Base-by-base conservation (phyloP, 2,113 vertebrate genomes). In the Platysteira castanea region DNA sequence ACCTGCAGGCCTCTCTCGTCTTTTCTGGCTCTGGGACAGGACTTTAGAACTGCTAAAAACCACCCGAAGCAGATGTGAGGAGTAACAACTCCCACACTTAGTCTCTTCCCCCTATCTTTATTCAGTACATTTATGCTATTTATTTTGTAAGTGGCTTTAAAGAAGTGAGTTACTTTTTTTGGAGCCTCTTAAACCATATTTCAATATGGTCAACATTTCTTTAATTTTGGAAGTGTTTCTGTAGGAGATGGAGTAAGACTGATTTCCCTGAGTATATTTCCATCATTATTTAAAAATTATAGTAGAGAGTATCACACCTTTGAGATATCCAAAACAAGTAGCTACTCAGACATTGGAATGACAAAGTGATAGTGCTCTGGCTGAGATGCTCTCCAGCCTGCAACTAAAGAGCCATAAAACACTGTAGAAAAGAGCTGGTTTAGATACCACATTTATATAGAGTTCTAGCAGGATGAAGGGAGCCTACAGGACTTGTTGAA, bases 381-480 rank as follows among this genome's bases (percentile, higher is more conserved):
- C 37, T 47, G 42, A 92, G 82, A 85, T 92, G 19, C 7, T 94
- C 17, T 89, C 60, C 54, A 96, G 54, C n/a, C 76, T 94, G 47
- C 63, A 87, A 39, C 69, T 82, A 57, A 90, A 83, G 82, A 92
- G 44, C n/a, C 67, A 89, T 95, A 94, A 95, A 97, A 85, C 74
- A 83, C 24, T 70, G 28, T 28, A 64, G 90, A 83, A 93, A 90
- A 76, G 16, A 67, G 26, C 10, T 67, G 30, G 1, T 89, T 96
- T 83, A 85, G 50, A 50, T 46, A 57, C 11, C 41, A n/a, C 24
- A 15, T 68, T 56, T 35, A n/a, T 60, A 54, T 6, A 33, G 17
- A 50, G 52, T 37, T 95, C 33, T 67, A 70, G 44, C 11, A 87
- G 41, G 76, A 73, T 30, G n/a, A 86, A 75, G 23, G 15, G 27